Evolutionary conservation across 2,113 vertebrate genomes (phyloP), one percentile per base, ranked within the genome.

Genomic region (Cynopterus brachyotis): DNA sequence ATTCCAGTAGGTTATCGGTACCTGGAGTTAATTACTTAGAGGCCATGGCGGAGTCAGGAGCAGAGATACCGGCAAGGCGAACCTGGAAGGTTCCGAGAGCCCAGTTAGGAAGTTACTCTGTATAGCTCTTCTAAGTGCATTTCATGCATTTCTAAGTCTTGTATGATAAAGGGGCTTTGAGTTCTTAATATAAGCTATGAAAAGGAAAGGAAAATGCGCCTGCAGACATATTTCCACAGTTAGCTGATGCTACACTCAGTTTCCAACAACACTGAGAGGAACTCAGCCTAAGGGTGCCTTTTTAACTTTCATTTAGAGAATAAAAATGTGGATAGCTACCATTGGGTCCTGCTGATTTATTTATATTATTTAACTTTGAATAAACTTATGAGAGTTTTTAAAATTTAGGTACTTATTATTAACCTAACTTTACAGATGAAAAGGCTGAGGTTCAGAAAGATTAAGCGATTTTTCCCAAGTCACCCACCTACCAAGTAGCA

Each of bases 301-400:
- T 91, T 83, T 47, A 60, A 64, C 9, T 50, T 37, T 3, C 16
- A 75, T 35, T 70, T 45, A 73, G 53, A 37, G 22, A 73, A n/a
- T 20, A 60, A 42, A 91, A 89, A 28, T 9, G 2, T 19, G 30
- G 24, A n/a, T 13, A 28, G 17, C 45, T 22, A 28, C 64, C 30
- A 3, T 66, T 37, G 73, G 32, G 17, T 24, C 64, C 75, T 79
- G 20, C 22, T 9, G 64, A 24, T 45, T 67, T 67, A 24, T 79
- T 82, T 80, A 16, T 30, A 64, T 76, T 47, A 47, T 60, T 93
- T 62, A 42, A 91, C n/a, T 60, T 94, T 40, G 53, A 84, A 80
- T 26, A 79, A 66, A 0, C 1, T 57, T 50, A 26, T 6, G 26
- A 66, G 37, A 32, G 45, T 32, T 26, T 12, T 0, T 3, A 53